These are phyloP conservation scores for Cichladusa arquata DNA, from an alignment of 2,113 vertebrate genomes.

Conservation along the genomic window DNA sequence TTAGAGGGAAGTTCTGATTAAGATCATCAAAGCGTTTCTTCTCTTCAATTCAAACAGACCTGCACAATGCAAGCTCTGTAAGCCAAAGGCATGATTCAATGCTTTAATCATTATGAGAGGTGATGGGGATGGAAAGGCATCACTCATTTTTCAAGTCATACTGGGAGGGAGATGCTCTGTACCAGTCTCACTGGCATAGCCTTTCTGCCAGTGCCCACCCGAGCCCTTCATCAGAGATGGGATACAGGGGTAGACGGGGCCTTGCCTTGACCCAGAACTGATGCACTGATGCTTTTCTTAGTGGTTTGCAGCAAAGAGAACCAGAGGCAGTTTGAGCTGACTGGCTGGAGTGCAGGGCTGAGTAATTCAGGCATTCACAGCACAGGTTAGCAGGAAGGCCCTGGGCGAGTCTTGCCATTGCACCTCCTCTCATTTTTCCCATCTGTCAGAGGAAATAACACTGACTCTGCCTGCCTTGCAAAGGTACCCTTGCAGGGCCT, in stretches of 20 bases:
- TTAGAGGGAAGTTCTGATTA: conserved; percentile 48
- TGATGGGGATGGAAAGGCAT: background rate
- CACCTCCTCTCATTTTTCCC: background rate
- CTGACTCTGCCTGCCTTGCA: background rate
- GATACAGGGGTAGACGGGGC: fast-evolving
- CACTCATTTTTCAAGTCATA: background rate
- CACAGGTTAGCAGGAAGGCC: background rate
- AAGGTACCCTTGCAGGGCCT: background rate
- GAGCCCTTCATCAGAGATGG: background rate
- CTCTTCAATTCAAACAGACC: background rate
- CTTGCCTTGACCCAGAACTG: background rate
- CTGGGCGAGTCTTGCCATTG: background rate
- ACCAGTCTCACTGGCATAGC: background rate
- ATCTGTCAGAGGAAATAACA: background rate
- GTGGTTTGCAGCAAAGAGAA: background rate
- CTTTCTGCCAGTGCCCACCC: background rate
- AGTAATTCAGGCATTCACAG: background rate
- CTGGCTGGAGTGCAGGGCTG: background rate
- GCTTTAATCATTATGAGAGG: background rate
- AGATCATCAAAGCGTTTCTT: conserved; percentile 6
- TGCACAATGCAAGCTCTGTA: background rate
- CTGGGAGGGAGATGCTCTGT: background rate
- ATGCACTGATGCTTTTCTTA: background rate
- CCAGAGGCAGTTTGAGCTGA: background rate
- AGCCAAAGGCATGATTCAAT: conserved; percentile 12